phyloP scores from a whole-genome alignment of 2,113 vertebrate genomes.

The Notothenia coriiceps region DNA sequence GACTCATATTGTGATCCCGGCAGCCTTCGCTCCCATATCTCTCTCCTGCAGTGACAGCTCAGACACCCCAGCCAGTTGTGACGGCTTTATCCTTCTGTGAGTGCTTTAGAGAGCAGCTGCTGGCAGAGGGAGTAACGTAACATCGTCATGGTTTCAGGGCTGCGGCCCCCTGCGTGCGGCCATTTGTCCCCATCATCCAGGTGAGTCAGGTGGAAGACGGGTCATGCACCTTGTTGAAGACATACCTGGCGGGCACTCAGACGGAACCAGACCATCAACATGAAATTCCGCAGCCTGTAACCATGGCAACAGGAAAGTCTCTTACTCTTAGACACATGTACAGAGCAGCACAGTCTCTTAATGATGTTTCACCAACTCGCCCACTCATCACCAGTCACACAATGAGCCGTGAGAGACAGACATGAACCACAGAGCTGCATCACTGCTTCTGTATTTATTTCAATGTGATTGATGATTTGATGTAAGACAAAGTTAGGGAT shows the following conservation, averaged over 20 bases:
- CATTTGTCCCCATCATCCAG: conserved; percentile 31
- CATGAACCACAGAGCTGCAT: conserved; percentile 6
- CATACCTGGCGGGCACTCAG: conserved; percentile 47
- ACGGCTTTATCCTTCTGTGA: conserved; percentile 39
- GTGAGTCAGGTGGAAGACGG: conserved; percentile 47
- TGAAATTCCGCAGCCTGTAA: conserved; percentile 79
- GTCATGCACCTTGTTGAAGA: conserved; percentile 42
- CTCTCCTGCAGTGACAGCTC: conserved; percentile 45
- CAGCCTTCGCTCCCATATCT: conserved; percentile 15
- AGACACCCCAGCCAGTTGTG: conserved; percentile 42
- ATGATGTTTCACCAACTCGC: conserved; percentile 81
- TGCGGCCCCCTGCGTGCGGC: neutral
- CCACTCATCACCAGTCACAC: conserved; percentile 77
- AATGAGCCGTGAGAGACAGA: conserved; percentile 48
- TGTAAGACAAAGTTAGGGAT: neutral
- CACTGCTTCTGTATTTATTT: neutral
- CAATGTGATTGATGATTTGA: neutral
- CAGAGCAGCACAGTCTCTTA: conserved; percentile 69
- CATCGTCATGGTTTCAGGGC: neutral
- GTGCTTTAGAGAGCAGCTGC: conserved; percentile 24
- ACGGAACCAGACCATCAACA: conserved; percentile 53
- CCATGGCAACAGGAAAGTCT: conserved; percentile 82
- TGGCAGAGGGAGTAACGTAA: neutral
- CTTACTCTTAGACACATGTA: conserved; percentile 27
- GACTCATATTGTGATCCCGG: conserved; percentile 22